Evolutionary conservation across 2,797 vertebrate genomes (phyloP).

Genomic region (Enteromius unitaeniatus): DNA sequence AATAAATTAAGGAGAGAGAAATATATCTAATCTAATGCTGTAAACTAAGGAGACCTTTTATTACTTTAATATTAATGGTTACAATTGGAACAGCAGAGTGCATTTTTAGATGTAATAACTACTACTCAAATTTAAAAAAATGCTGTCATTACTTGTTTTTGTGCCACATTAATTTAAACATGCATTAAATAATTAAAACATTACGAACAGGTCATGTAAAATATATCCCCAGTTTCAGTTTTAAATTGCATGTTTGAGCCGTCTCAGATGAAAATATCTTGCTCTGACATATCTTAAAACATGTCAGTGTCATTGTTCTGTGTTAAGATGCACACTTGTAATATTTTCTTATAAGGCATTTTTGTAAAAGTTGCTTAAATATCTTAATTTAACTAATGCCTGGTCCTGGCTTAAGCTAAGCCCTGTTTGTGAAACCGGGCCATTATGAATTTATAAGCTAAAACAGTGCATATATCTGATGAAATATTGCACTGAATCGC

Average conservation of each 20-base stretch:
- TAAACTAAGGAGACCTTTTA: background rate
- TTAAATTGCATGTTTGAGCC: too few relatives aligned
- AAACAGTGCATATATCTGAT: background rate
- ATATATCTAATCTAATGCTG: background rate
- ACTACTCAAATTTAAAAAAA: background rate
- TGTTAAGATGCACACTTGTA: too few relatives aligned
- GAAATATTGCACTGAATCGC: background rate
- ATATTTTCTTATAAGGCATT: too few relatives aligned
- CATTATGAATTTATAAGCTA: background rate
- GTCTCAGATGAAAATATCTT: too few relatives aligned
- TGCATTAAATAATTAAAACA: background rate
- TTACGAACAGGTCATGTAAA: background rate
- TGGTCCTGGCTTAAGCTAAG: too few relatives aligned
- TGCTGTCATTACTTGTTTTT: background rate
- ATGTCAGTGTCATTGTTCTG: too few relatives aligned
- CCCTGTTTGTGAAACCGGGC: too few relatives aligned
- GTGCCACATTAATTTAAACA: background rate
- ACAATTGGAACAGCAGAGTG: background rate
- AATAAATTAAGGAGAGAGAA: background rate
- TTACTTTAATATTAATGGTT: background rate
- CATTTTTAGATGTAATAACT: background rate
- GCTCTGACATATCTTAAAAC: too few relatives aligned
- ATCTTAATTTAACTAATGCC: too few relatives aligned
- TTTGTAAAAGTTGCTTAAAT: too few relatives aligned
- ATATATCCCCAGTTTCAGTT: background rate